phyloP scores from a whole-genome alignment of 1,140 invertebrate genomes.

The Notospermus geniculatus region DNA sequence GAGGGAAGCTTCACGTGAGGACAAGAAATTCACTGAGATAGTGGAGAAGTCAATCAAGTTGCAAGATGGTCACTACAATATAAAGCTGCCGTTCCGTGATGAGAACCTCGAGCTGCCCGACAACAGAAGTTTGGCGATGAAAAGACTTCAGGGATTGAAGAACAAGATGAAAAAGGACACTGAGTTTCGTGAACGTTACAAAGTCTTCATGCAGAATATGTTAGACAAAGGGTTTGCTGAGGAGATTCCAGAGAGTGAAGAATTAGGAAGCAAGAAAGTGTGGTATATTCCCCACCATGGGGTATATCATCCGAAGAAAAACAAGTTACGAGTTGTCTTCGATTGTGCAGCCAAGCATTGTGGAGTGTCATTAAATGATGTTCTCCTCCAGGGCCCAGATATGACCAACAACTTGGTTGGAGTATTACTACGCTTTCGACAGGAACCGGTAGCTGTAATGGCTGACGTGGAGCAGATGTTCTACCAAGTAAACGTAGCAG shows the following conservation, averaged over 20 bases:
- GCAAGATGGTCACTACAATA: conserved; percentile 14
- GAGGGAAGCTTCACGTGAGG: conserved; percentile 16
- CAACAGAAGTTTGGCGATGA: conserved; percentile 10
- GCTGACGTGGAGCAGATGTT: conserved; percentile 23
- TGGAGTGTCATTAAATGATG: neutral
- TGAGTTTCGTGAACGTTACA: conserved; percentile 20
- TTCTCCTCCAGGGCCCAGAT: conserved; percentile 21
- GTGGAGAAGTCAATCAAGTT: conserved; percentile 14
- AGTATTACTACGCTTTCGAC: conserved; percentile 17
- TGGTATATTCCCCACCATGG: conserved; percentile 31
- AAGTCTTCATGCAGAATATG: conserved; percentile 13
- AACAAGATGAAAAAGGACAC: conserved; percentile 13
- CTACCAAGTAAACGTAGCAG: conserved; percentile 10
- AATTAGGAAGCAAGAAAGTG: neutral
- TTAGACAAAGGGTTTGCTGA: conserved; percentile 20
- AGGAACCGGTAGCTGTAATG: conserved; percentile 12
- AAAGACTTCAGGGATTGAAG: conserved; percentile 13
- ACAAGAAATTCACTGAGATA: conserved; percentile 16
- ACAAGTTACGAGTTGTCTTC: conserved; percentile 27
- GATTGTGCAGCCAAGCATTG: conserved; percentile 24
- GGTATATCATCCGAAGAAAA: conserved; percentile 25
- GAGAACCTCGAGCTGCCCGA: conserved; percentile 8
- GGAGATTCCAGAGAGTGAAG: conserved; percentile 4
- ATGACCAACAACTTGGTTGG: conserved; percentile 24
- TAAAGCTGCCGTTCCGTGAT: conserved; percentile 16